Conservation (phyloP, 37 sponge, comb jelly and placozoan genomes). For the Amphimedon queenslandica region DNA sequence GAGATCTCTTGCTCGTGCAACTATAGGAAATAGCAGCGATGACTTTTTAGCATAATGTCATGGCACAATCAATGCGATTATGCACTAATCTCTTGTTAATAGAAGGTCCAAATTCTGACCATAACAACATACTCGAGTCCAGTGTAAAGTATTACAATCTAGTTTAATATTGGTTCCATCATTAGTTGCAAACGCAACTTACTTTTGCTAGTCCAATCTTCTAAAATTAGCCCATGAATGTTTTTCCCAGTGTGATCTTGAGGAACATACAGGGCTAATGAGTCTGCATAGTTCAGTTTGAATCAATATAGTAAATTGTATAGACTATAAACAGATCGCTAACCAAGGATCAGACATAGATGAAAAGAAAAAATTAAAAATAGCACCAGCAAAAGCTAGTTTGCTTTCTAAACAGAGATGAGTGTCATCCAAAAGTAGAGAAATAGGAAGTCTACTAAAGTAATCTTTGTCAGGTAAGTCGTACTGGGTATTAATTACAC, state of each 20-base stretch:
- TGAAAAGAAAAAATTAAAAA: conserved; percentile 13
- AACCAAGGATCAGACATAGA: conserved; percentile 12
- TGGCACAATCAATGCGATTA: conserved; percentile 12
- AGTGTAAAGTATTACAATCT: not conserved
- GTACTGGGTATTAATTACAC: conserved; percentile 14
- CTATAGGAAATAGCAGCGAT: conserved; percentile 14
- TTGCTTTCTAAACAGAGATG: not conserved
- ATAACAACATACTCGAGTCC: conserved; percentile 19
- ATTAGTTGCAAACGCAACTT: conserved; percentile 13
- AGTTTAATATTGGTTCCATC: conserved; percentile 9
- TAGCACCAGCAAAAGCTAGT: not conserved
- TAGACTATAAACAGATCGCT: conserved; percentile 13
- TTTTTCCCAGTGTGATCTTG: conserved; percentile 20
- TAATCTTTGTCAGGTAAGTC: too few relatives aligned
- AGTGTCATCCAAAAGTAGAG: conserved; percentile 9
- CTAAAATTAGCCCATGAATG: not conserved
- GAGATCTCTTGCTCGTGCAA: not conserved
- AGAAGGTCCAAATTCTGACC: conserved; percentile 30
- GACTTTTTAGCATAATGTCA: conserved; percentile 16
- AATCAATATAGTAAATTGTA: conserved; percentile 14
- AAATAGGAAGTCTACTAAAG: too few relatives aligned
- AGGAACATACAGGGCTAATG: conserved; percentile 14
- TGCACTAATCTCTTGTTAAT: conserved; percentile 15
- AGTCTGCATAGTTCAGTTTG: conserved; percentile 10
- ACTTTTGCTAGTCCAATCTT: conserved; percentile 4